Evolutionary conservation across 2,888 invertebrate species (phyloP), one percentile per base, ranked within the genome.

Genomic region (Quadroppia sp.): DNA sequence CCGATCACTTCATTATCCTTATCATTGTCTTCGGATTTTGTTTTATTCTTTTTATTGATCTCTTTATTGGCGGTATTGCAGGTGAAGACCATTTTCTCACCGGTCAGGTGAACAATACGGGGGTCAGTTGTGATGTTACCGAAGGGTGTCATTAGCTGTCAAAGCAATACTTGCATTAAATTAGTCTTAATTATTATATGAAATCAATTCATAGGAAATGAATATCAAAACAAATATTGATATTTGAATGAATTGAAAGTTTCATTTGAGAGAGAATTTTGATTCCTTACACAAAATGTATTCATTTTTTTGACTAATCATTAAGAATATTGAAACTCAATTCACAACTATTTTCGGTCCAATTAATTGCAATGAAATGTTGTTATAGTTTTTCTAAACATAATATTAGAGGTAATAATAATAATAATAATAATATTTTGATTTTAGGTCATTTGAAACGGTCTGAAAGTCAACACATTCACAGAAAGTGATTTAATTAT

Each of bases 11-110:
- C 30, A 25, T 30, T 61, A 1, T 61, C 61, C 17, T 32, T 67
- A 4, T 67, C 67, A 40, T 67, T 67, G 1, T 3, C 3, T 32
- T 67, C 23, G 15, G 11, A 23, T 2, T 67, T 67, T 11, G 4
- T 67, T 67, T 67, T 42, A 15, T 40, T 67, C 32, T 67, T 67
- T 11, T 67, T 67, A 13, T 36, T 36, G 23, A 23, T 67, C 23
- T 67, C 23, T 23, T 67, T 67, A 23, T 67, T 42, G 40, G 67
- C 92, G 79, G 90, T 91, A 81, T 92, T 91, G 81, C 93, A 94
- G 81, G 91, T 88, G 81, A 94, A 92, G 42, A 90, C 89, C 84
- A 94, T 90, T 75, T 91, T 88, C 83, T 93, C 93, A 13, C 92
- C 92, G 75, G 90, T 91, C 77, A 89, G 84, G 79, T 87, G 87